Evolutionary conservation across 2,797 vertebrate species (phyloP).

Genomic region (Poeciliopsis turneri): DNA sequence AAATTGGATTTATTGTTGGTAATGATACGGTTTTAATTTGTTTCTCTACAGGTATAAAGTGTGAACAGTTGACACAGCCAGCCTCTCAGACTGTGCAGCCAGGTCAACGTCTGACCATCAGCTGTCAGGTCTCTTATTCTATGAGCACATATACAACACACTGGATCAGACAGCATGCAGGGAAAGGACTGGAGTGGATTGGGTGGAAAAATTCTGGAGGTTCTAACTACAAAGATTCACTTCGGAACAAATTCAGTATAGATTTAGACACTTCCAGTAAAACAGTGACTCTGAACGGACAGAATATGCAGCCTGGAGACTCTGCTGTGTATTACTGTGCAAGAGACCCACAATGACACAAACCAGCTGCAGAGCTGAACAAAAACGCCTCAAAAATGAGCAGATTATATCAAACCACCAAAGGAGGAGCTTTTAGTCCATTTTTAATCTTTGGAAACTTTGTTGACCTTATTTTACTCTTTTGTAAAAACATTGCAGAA

Average conservation of each 20-base stretch:
- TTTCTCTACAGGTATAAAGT: neutral
- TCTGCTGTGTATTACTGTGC: conserved; percentile 1
- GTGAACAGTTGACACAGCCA: no score
- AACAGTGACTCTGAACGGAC: neutral
- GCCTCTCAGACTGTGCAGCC: no score
- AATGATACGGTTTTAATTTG: no score
- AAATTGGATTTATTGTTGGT: no score
- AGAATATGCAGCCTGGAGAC: neutral
- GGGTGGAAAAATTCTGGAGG: fast-evolving
- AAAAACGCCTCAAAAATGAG: neutral
- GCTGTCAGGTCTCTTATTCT: no score
- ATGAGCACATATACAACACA: no score
- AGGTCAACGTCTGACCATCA: no score
- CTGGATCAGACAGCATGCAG: no score
- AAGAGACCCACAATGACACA: neutral
- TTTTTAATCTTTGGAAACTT: neutral
- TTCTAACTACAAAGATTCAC: neutral
- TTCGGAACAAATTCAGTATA: fast-evolving
- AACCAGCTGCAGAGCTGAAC: neutral
- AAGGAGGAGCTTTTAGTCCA: neutral
- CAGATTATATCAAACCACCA: neutral
- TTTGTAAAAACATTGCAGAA: no score
- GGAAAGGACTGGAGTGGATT: no score
- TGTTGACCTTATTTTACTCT: no score
- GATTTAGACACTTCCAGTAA: neutral